Base-by-base conservation (phyloP, 2,888 invertebrate genomes). In the Dryadula phaetusa region DNA sequence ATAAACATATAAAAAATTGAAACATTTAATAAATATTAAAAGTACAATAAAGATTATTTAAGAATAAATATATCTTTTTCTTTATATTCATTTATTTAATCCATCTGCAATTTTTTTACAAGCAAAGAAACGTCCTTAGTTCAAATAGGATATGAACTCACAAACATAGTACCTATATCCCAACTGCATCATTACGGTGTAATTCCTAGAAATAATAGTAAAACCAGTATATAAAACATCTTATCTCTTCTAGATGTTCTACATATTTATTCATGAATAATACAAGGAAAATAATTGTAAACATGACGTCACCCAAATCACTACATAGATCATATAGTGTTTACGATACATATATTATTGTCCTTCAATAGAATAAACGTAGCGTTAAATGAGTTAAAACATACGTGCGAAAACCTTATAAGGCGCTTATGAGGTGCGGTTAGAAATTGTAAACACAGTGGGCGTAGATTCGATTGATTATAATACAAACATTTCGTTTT, bases 291-390 rank as follows among this genome's bases (percentile, higher is more conserved):
- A 46, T 60, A 60, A 32, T 60, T 28, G 42, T 18, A 18, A 10
- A 18, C 18, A 12, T 60, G 60, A 46, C 46, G 46, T 60, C 60
- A 60, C 44, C 12, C 18, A 25, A 44, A 18, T 18, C 42, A 60
- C 44, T 28, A n/a, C n/a, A n/a, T 25, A 60, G 28, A 44, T 18
- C 28, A 20, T 22, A 58, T 64, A 72, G 69, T 68, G 70, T 65
- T 70, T 67, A 53, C 52, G 58, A 62, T 58, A 25, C 54, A 66
- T 54, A 37, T 54, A 54, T 32, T 44, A 40, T 52, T 44, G 63
- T 4, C 63, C 64, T 64, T 63, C 63, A 34, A 32, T 32, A 52
- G 34, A 37, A 44, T 54, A 25, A 12, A 16, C 32, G 42, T 54
- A 46, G 61, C 40, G 54, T 14, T 37, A 54, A 58, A 62, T 60